Percentiles rank a stretch among this genome's conserved stretches.
phyloP scores from a whole-genome alignment of 2,888 invertebrate genomes.

The Coecobrya sp. region DNA sequence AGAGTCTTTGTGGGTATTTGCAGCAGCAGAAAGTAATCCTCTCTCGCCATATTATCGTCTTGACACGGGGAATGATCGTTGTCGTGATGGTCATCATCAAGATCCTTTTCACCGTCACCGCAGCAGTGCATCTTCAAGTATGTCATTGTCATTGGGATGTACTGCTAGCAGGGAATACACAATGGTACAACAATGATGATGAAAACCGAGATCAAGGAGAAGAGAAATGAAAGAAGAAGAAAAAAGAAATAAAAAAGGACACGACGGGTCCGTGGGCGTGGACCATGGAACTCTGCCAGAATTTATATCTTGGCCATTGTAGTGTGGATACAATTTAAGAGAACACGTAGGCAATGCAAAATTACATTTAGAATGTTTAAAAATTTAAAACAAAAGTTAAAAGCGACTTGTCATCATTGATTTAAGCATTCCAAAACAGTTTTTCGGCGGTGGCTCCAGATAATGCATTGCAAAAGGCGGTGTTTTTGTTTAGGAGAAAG shows the following conservation, averaged over 20 bases:
- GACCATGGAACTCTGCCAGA: neutral
- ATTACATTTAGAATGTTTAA: too few species aligned
- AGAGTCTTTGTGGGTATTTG: neutral
- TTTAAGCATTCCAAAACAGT: too few species aligned
- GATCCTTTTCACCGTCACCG: neutral
- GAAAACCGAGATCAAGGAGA: constrained; percentile 1
- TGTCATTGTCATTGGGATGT: neutral
- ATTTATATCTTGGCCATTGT: neutral
- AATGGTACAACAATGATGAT: neutral
- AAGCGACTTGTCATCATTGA: too few species aligned
- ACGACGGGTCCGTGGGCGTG: neutral
- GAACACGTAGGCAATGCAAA: too few species aligned
- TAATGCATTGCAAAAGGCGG: too few species aligned
- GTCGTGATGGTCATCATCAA: constrained; percentile 20
- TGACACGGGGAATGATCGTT: constrained; percentile 6
- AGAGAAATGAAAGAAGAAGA: neutral
- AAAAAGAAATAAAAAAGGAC: neutral
- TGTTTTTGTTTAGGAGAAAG: too few species aligned
- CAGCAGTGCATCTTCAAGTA: constrained; percentile 7
- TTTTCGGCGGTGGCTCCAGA: too few species aligned
- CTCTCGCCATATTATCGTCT: constrained; percentile 30
- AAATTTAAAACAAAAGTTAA: too few species aligned
- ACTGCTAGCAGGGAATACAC: neutral
- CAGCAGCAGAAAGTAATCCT: constrained; percentile 8
- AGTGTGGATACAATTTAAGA: too few species aligned